Evolutionary conservation across 2,888 invertebrate species (phyloP), one percentile per base, ranked within the genome.

Genomic region (Sceliomorpha sp.): DNA sequence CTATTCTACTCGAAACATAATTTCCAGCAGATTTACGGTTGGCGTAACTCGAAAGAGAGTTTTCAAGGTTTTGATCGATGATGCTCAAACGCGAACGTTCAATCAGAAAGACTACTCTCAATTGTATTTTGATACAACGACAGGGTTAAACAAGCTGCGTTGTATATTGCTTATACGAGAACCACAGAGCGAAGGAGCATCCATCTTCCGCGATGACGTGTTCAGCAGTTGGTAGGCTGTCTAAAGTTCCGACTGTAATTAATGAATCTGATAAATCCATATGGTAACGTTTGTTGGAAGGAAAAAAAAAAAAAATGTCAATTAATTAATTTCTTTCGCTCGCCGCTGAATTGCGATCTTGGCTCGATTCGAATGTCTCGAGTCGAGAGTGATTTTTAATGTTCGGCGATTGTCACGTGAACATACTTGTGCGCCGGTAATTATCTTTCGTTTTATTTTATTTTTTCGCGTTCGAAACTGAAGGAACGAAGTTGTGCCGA

Each of bases 131-230:
- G 70, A 75, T 73, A 45, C 17, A 40, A 48, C 34, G 74, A 63
- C 66, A 70, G 64, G 60, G 68, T 66, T 75, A 76, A 76, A 55
- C 71, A 50, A 31, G 55, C 50, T 29, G 29, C 59, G 47, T 51
- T 47, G 56, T 39, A 26, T 17, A n/a, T 26, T 37, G 42, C 8
- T 45, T 45, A 48, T 55, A 42, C 31, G 45, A 48, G 44, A 72
- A 72, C 60, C 70, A 67, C 64, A 67, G 42, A 58, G 50, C 50
- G 39, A 64, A 51, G 44, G 53, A 71, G 70, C 78, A 80, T 80
- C 78, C 75, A 80, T 79, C 78, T 78, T 79, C 67, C 51, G 39
- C 31, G 56, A 50, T 62, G 76, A 77, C 73, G 64, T 66, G 62
- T 53, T 73, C 69, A 34, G 62, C 74, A 66, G 70, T 76, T 67